Evolutionary conservation across 35 echinoderm and acorn worm species (phyloP).

Genomic region (Apostichopus japonicus): DNA sequence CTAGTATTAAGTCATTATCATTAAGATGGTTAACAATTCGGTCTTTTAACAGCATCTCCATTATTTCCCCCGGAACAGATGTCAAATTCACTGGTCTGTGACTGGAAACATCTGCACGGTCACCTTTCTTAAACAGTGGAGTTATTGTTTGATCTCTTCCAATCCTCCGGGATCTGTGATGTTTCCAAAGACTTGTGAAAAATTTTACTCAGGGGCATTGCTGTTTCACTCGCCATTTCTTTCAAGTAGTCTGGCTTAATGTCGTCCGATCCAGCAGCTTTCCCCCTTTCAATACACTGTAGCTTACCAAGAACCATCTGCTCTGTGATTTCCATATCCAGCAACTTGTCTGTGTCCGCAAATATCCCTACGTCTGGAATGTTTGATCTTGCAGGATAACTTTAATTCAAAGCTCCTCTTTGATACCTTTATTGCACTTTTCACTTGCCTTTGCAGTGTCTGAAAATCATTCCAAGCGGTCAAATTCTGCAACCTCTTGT

Average conservation of each 20-base stretch:
- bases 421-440: slow-evolving; percentile 4
- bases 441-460: slow-evolving; percentile 17
- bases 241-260: background rate
- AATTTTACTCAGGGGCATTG: slow-evolving; percentile 5
- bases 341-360: background rate
- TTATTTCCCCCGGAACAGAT: slow-evolving; percentile 27
- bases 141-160: slow-evolving; percentile 59
- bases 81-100: slow-evolving; percentile 11
- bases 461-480: slow-evolving; percentile 37
- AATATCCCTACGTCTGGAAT: slow-evolving; percentile 28
- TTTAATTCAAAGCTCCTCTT: slow-evolving; percentile 40
- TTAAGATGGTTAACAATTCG: too few species aligned
- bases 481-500: background rate
- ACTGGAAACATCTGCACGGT: background rate
- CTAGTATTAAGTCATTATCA: too few species aligned
- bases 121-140: slow-evolving; percentile 48
- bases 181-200: slow-evolving; percentile 40
- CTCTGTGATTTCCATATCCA: slow-evolving; percentile 16
- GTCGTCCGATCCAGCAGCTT: slow-evolving; percentile 52
- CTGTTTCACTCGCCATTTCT: background rate
- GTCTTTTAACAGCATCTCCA: slow-evolving; percentile 29
- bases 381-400: slow-evolving; percentile 22
- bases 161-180: slow-evolving; percentile 16
- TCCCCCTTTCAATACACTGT: slow-evolving; percentile 4
- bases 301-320: slow-evolving; percentile 38